These are phyloP conservation scores for Diadegma fenestrale DNA, from an alignment of 2,888 invertebrate species.

Conservation along the genomic window DNA sequence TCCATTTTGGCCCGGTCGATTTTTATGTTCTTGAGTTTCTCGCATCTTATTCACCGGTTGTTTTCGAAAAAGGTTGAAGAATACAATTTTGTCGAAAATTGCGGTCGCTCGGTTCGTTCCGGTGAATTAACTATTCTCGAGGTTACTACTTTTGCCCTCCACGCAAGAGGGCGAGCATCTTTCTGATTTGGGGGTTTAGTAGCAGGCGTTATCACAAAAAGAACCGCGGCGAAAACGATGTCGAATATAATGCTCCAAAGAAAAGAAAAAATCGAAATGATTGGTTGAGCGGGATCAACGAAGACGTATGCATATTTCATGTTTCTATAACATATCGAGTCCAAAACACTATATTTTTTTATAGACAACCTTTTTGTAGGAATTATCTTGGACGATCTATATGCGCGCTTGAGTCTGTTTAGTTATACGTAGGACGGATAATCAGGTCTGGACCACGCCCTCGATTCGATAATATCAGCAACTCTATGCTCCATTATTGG, in stretches of 20 bases:
- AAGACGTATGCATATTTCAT: constrained; percentile 41
- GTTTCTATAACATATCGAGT: constrained; percentile 4
- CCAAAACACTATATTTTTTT: constrained; percentile 32
- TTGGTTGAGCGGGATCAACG: constrained; percentile 43
- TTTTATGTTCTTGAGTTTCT: constrained; percentile 26
- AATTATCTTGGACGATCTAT: constrained; percentile 23
- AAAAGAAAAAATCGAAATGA: constrained; percentile 25
- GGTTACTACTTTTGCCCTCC: constrained; percentile 57
- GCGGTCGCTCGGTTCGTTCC: constrained; percentile 55
- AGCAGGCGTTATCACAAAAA: constrained; percentile 55
- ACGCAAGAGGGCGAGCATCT: not conserved
- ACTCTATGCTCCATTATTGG: constrained; percentile 2
- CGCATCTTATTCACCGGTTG: constrained; percentile 21
- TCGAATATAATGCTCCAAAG: not conserved
- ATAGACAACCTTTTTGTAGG: constrained; percentile 18
- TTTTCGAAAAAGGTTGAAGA: constrained; percentile 31
- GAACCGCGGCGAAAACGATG: constrained; percentile 36
- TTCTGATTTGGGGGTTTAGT: constrained; percentile 53
- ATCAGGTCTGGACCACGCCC: constrained; percentile 33
- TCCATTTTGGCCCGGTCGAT: not conserved
- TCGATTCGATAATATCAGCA: constrained; percentile 21
- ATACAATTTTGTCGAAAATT: constrained; percentile 57
- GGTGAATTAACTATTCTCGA: constrained; percentile 61
- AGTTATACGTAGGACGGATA: constrained; percentile 24
- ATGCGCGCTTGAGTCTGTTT: constrained; percentile 28